Conservation (phyloP, 2,888 invertebrate species). For the Parnassius orleans region DNA sequence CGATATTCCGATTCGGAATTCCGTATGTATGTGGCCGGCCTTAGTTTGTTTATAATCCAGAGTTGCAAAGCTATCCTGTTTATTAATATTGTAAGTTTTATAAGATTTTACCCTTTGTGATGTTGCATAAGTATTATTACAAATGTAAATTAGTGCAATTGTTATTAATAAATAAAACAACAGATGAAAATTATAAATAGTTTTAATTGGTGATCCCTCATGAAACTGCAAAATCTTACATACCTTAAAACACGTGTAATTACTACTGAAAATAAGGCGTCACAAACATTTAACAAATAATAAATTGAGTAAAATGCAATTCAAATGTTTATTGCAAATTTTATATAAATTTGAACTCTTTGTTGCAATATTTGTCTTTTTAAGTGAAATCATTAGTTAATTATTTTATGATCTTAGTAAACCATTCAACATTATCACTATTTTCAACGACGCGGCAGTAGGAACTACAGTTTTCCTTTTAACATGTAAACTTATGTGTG, state of each 20-base stretch:
- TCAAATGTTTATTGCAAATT: background rate
- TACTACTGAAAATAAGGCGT: background rate
- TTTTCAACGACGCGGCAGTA: too few relatives aligned
- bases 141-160: conserved; percentile 27
- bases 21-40: too few relatives aligned
- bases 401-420: too few relatives aligned
- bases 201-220: conserved; percentile 63
- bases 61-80: too few relatives aligned
- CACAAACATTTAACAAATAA: background rate
- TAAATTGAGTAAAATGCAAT: too few relatives aligned
- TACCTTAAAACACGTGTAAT: background rate
- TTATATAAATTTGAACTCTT: background rate
- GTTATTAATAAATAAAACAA: conserved; percentile 54
- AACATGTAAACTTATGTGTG: too few relatives aligned
- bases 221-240: conserved; percentile 38
- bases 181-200: conserved; percentile 64
- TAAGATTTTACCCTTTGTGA: background rate
- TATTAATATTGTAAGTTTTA: background rate
- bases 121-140: conserved; percentile 28
- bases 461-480: too few relatives aligned
- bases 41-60: too few relatives aligned
- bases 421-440: too few relatives aligned
- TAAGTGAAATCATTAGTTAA: too few relatives aligned
- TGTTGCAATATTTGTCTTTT: too few relatives aligned
- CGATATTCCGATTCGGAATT: too few relatives aligned